Percentiles rank a stretch among this genome's conserved stretches.
Evolutionary conservation across 2,113 vertebrate genomes (phyloP).

Genomic region (Ptilorrhoa leucosticta): DNA sequence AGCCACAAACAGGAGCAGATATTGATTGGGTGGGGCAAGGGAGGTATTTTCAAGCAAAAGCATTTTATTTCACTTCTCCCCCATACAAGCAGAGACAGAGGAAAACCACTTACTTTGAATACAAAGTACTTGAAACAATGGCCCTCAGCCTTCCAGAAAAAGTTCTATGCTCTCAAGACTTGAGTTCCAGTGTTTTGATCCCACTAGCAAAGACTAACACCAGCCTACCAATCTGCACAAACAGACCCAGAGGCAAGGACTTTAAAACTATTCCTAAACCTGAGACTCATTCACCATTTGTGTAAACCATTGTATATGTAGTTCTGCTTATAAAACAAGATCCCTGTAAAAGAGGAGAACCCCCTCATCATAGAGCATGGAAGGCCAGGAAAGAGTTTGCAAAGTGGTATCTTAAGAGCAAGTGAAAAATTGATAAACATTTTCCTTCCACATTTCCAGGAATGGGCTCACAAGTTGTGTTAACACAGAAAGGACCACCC

Average conservation of each 20-base stretch:
- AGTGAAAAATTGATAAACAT: background rate
- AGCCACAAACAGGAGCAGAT: background rate
- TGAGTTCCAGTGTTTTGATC: background rate
- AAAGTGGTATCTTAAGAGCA: background rate
- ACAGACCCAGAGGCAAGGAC: background rate
- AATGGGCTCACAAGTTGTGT: background rate
- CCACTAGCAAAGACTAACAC: background rate
- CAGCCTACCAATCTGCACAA: background rate
- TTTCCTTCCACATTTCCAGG: background rate
- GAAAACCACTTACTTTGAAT: background rate
- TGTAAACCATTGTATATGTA: background rate
- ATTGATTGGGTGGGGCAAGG: constrained; percentile 20
- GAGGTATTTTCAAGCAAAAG: background rate
- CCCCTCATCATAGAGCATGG: background rate
- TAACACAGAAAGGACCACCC: background rate
- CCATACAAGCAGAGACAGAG: background rate
- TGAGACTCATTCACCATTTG: background rate
- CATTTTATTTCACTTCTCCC: background rate
- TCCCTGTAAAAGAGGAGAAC: background rate
- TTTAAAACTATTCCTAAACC: background rate
- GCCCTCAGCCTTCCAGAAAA: background rate
- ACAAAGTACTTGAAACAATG: background rate
- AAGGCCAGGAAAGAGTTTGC: background rate
- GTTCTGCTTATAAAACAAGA: background rate
- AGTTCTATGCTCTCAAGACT: background rate